Conservation (phyloP, 2,888 invertebrate genomes). For the Phalera bucephala region DNA sequence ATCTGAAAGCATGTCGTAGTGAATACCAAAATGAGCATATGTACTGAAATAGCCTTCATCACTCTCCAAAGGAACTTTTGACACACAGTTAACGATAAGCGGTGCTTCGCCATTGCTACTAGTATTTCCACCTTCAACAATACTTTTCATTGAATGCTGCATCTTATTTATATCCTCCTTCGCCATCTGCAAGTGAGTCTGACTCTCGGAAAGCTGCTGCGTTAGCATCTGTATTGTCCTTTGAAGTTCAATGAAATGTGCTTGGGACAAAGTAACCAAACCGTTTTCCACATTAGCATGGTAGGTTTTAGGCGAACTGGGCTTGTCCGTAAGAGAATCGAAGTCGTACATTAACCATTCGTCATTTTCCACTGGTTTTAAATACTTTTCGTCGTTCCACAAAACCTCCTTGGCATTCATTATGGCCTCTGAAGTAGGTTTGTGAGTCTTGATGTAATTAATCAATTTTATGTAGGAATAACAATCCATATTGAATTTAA, state of each 20-base stretch:
- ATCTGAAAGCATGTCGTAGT: slow-evolving; percentile 97
- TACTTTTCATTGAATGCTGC: slow-evolving; percentile 81
- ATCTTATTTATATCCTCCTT: slow-evolving; percentile 84
- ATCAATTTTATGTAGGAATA: slow-evolving; percentile 92
- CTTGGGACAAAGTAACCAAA: slow-evolving; percentile 82
- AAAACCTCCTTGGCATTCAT: slow-evolving; percentile 74
- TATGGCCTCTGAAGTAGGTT: slow-evolving; percentile 82
- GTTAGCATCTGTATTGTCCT: slow-evolving; percentile 81
- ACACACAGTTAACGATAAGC: slow-evolving; percentile 57
- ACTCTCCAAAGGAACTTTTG: slow-evolving; percentile 81
- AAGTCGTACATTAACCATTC: slow-evolving; percentile 93
- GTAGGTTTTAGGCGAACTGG: slow-evolving; percentile 69
- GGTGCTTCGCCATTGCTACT: slow-evolving; percentile 33
- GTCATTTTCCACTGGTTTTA: slow-evolving; percentile 90
- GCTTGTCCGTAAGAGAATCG: slow-evolving; percentile 64
- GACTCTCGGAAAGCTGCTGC: slow-evolving; percentile 84
- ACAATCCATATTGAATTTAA: slow-evolving; percentile 89
- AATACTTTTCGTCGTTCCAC: slow-evolving; percentile 91
- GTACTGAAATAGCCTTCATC: slow-evolving; percentile 92
- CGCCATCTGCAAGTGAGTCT: slow-evolving; percentile 82
- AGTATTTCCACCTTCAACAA: slow-evolving; percentile 68
- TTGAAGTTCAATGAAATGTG: slow-evolving; percentile 84
- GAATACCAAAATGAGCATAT: slow-evolving; percentile 95
- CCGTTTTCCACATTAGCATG: slow-evolving; percentile 85
- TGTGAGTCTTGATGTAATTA: slow-evolving; percentile 89